These are phyloP conservation scores for Tringa solitaria DNA, from an alignment of 2,113 vertebrate species.

Conservation along the genomic window DNA sequence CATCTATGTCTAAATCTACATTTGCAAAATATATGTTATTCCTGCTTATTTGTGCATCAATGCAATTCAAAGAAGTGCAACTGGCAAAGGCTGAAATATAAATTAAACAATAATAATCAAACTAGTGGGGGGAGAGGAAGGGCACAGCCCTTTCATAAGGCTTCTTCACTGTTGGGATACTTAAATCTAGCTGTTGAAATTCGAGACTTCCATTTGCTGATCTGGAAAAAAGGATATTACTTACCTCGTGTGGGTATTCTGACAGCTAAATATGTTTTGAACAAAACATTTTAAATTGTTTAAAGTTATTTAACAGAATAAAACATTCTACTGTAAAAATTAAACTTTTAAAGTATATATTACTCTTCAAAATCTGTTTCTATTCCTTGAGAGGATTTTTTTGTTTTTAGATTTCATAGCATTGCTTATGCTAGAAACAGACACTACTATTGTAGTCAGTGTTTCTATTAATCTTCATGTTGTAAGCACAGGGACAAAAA, in stretches of 20 bases:
- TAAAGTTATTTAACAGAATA: background rate
- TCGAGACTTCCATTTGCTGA: background rate
- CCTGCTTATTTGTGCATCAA: background rate
- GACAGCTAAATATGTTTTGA: background rate
- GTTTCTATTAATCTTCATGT: background rate
- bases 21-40: background rate
- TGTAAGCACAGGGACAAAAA: background rate
- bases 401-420: background rate
- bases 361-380: background rate
- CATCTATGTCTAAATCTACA: background rate
- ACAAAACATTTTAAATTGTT: background rate
- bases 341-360: background rate
- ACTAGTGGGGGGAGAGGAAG: accelerated
- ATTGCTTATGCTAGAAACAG: background rate
- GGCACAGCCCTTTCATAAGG: background rate
- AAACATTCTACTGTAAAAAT: background rate
- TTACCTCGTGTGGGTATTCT: background rate
- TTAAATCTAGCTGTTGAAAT: background rate
- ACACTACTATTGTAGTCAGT: background rate
- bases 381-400: background rate
- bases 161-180: background rate
- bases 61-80: background rate
- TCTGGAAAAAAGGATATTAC: background rate
- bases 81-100: background rate
- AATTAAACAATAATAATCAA: background rate